Base-by-base conservation (phyloP, 2,888 invertebrate genomes). In the Artemia sp. region DNA sequence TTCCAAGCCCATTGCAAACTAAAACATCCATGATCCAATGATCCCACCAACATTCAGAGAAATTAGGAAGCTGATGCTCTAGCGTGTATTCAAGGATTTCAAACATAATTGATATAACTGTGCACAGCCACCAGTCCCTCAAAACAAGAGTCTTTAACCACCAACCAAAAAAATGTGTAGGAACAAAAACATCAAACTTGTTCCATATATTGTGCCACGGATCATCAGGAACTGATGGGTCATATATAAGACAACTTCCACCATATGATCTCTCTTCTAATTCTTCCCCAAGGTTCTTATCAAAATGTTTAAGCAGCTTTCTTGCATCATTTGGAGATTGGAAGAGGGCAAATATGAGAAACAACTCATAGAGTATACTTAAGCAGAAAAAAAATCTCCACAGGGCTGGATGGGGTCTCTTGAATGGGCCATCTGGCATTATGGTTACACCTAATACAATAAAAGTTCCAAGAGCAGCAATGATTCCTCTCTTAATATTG, bases 41-140 rank as follows among this genome's bases (percentile, higher is more conserved):
- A 74, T 82, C 82, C 82, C 82, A 82, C 82, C 82, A 83, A 73
- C 82, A 83, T 75, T 83, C 83, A 72, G 80, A 79, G 75, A 83
- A 83, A 76, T 83, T 83, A 14, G 82, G 82, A 68, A 83, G 75
- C 74, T 83, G 82, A 73, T 82, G 82, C 73, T 83, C 82, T 66
- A 83, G 74, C 1, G 82, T 82, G 75, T 83, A 83, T 75, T 83
- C 83, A 70, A 83, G 74, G 9, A 83, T 74, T 74, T 83, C 83
- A 76, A 83, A 83, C 80, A 81, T 81, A 67, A 83, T 76, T 70
- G 81, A 82, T 70, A 82, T 76, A 4, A 83, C 81, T 68, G 77
- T 79, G 73, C 82, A 82, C 64, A 83, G 76, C 82, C 82, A 82
- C 79, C 80, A 82, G 74, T 83, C 82, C 70, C 82, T 75, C 64